Evolutionary conservation across 1,140 invertebrate species (phyloP).

Genomic region (Cydia amplana): DNA sequence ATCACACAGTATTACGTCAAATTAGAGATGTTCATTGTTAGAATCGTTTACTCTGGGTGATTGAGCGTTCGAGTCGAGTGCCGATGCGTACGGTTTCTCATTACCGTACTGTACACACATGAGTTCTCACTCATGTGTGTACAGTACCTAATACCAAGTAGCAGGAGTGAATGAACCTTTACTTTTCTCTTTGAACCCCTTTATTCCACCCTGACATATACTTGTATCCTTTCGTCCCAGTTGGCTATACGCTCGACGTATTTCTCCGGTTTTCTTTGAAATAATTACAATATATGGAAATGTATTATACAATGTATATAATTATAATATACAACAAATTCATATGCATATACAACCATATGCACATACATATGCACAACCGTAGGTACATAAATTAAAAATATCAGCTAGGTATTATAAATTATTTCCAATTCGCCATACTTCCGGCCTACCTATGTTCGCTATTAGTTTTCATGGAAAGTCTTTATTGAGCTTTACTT

Average conservation of each 20-base stretch:
- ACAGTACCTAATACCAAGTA: not conserved
- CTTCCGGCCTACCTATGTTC: too few relatives aligned
- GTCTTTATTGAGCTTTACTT: too few relatives aligned
- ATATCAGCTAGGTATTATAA: too few relatives aligned
- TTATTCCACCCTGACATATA: not conserved
- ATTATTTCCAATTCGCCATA: too few relatives aligned
- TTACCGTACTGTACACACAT: not conserved
- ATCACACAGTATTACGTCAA: slow-evolving; percentile 12
- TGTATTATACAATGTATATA: too few relatives aligned
- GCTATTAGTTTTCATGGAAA: too few relatives aligned
- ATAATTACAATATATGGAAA: not conserved
- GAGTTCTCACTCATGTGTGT: too few relatives aligned
- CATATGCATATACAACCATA: too few relatives aligned
- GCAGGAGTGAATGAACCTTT: not conserved
- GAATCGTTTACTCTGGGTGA: not conserved
- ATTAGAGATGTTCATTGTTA: slow-evolving; percentile 1
- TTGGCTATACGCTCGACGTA: not conserved
- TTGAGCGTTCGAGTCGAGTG: slow-evolving; percentile 1
- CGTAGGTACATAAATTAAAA: too few relatives aligned
- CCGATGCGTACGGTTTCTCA: not conserved
- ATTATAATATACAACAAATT: too few relatives aligned
- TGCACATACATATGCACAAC: too few relatives aligned
- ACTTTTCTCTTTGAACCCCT: not conserved
- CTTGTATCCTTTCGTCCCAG: slow-evolving; percentile 13
- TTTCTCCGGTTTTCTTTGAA: not conserved